These are phyloP conservation scores for Chunga burmeisteri DNA, from an alignment of 2,113 vertebrate species.

Conservation along the genomic window DNA sequence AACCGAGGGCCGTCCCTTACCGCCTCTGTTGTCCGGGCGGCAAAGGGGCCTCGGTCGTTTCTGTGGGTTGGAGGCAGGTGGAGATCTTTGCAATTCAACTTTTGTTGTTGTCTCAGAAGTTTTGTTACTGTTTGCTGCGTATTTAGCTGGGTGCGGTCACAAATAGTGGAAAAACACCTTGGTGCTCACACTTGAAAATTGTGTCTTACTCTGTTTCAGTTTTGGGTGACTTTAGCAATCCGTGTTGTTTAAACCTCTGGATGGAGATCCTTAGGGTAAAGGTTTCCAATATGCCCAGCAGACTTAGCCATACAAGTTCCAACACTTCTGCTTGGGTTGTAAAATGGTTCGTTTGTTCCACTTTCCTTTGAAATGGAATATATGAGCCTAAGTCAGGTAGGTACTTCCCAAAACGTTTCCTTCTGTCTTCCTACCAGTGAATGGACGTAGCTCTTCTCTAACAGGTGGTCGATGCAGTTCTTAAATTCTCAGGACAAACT, in stretches of 20 bases:
- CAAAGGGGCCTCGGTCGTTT: not conserved
- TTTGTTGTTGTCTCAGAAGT: not conserved
- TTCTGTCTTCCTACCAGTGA: not conserved
- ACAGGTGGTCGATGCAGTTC: not conserved
- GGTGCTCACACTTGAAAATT: not conserved
- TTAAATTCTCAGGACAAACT: not conserved
- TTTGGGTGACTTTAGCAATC: not conserved
- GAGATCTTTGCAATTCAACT: accelerated
- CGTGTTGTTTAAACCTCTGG: not conserved
- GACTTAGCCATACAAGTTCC: not conserved
- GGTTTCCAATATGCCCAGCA: not conserved
- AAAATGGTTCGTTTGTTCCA: not conserved
- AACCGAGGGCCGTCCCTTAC: accelerated
- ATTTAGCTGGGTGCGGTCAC: not conserved
- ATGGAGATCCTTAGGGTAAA: not conserved
- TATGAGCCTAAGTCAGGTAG: not conserved
- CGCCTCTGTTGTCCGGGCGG: accelerated
- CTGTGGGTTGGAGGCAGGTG: not conserved
- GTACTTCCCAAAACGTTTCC: not conserved
- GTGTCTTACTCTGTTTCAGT: accelerated
- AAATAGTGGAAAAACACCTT: accelerated
- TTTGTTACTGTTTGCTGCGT: not conserved
- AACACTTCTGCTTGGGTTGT: not conserved
- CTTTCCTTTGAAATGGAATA: not conserved
- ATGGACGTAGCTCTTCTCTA: too few relatives aligned